Base-by-base conservation (phyloP, 2,113 vertebrate species). In the Octodon degus region DNA sequence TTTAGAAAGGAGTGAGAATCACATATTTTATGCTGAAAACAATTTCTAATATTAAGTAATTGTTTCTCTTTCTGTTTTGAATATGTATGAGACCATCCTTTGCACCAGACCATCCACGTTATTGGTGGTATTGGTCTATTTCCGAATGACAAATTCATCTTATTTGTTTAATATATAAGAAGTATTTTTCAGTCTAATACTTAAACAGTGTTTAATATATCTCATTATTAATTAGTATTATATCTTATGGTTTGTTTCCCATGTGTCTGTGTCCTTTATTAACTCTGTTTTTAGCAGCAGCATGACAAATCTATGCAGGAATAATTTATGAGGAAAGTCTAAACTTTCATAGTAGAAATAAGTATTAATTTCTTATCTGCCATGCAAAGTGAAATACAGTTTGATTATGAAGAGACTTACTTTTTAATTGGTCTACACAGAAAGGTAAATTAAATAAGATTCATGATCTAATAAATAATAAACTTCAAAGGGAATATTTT, bases 161-260 rank as follows among this genome's bases (percentile, higher is more conserved):
- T 95, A 96, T 97, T 98, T 98, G 97, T 98, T 98, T 97, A 97
- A 97, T 97, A 89, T 96, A 94, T 82, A 90, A 94, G 96, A 90
- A 96, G 27, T 96, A 94, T 97, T 97, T 98, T 97, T 70, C 79
- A 98, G 0, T 97, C 97, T 90, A 95, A 93, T 95, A 96, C 95
- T 97, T 94, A 92, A 97, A 97, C 92, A 96, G 92, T 93, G 86
- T 96, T 94, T 96, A 83, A 96, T 98, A 97, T 97, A 97, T 97
- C 97, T 88, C 2, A 86, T 97, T 96, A 68, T 96, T 93, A 83
- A 0, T 74, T 95, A 96, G 82, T 88, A 58, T 58, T 17, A 43
- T 68, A 40, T 95, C 94, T 89, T 94, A 92, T 96, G 96, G 92
- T 96, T 95, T 97, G 82, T 90, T 96, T 2, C 22, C 97, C 74